Evolutionary conservation across 2,113 vertebrate genomes (phyloP), one percentile per base, ranked within the genome.

Genomic region (Numenius arquata): DNA sequence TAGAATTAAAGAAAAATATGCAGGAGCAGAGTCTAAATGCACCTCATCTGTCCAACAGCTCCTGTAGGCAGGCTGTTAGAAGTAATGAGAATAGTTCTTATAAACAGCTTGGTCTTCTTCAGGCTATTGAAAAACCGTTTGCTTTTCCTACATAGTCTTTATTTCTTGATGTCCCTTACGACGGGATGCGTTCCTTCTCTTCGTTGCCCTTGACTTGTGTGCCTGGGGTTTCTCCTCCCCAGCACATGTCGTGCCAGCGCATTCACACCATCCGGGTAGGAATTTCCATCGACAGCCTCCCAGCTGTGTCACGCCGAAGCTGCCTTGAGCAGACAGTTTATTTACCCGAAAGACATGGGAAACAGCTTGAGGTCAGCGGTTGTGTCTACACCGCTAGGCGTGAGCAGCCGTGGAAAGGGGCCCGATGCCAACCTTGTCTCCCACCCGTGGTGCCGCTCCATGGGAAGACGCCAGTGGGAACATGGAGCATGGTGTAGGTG

Each of bases 231-330:
- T 84, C 65, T 93, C 34, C 34, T 78, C 48, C 50, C 20, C 80
- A 68, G 70, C 38, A 15, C 56, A 21, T 2, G 2, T 8, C 0
- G 0, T 75, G 77, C 55, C 81, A 83, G 23, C 1, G 1, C 23
- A 12, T 80, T 84, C n/a, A 20, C 4, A 3, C 47, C 8, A 2
- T 30, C 85, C 52, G 65, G 40, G 56, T 25, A 53, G 41, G 70
- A 55, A 91, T 92, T 87, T 91, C 76, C 79, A 82, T 2, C 30
- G 27, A 86, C 61, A 92, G 26, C 73, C 56, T 78, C 82, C 16
- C 85, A 47, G 61, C 62, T 63, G 8, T 38, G 45, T 89, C 41
- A 48, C 29, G 18, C 72, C 1, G 0, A 74, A 96, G 50, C 52
- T 81, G n/a, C 82, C 45, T 80, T 0, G 0, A 81, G 50, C 56